phyloP scores from a whole-genome alignment of 1,140 invertebrate genomes.

The Homalodisca vitripennis region DNA sequence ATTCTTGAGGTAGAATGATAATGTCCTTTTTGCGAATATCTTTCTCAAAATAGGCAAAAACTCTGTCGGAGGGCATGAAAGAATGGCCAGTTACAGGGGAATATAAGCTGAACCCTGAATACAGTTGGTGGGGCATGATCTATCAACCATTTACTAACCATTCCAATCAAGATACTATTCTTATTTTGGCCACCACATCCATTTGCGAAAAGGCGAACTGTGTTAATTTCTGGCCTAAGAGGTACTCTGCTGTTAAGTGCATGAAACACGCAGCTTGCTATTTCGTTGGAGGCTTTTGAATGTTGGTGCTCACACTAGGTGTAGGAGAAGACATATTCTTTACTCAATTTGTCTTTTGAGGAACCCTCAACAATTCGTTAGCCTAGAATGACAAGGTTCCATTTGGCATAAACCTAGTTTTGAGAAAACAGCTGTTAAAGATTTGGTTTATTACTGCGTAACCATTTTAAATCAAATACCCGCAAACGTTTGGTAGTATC shows the following conservation, averaged over 20 bases:
- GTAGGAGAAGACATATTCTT: not conserved
- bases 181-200: slow-evolving; percentile 45
- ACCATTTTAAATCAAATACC: no score
- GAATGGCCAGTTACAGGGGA: slow-evolving; percentile 41
- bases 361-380: not conserved
- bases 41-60: slow-evolving; percentile 44
- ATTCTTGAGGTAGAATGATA: slow-evolving; percentile 31
- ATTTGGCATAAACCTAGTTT: no score
- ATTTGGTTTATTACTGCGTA: no score
- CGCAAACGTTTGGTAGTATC: no score
- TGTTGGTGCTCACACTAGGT: not conserved
- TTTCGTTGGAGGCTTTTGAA: not conserved
- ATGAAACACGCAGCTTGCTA: not conserved
- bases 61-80: slow-evolving; percentile 42
- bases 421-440: no score
- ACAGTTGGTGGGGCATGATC: slow-evolving; percentile 37
- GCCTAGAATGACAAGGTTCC: no score
- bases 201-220: slow-evolving; percentile 33
- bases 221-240: not conserved
- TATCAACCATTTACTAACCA: slow-evolving; percentile 40
- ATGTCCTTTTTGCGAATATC: slow-evolving; percentile 39
- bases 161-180: slow-evolving; percentile 41
- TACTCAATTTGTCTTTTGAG: not conserved
- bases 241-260: not conserved
- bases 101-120: slow-evolving; percentile 35